These are phyloP conservation scores for Heterotis niloticus DNA, from an alignment of 2,113 vertebrate species.

Conservation along the genomic window DNA sequence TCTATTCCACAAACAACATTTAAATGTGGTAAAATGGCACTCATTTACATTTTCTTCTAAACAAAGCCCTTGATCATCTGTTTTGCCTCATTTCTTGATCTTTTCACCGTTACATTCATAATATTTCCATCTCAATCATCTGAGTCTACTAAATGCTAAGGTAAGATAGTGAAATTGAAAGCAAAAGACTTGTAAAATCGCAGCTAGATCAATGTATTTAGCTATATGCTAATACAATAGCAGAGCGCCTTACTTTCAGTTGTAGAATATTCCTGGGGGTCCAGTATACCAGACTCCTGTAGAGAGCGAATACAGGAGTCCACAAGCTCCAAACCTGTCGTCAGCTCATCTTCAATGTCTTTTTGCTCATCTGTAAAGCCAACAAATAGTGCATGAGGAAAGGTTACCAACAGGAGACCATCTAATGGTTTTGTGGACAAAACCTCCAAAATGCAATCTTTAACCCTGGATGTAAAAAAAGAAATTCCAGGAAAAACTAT, in stretches of 20 bases:
- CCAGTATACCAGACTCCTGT: conserved; percentile 94
- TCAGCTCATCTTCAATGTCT: conserved; percentile 96
- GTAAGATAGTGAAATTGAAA: too few relatives aligned
- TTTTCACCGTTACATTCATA: conserved; percentile 7
- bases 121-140: neutral
- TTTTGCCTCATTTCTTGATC: neutral
- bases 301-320: conserved; percentile 96
- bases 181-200: too few relatives aligned
- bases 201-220: neutral
- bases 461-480: neutral
- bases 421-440: neutral
- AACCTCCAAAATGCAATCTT: neutral
- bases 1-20: neutral
- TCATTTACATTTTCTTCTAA: neutral
- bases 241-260: conserved; percentile 78
- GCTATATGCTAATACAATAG: neutral
- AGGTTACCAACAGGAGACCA: conserved; percentile 6
- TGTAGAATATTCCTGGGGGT: conserved; percentile 78
- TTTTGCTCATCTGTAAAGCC: conserved; percentile 82
- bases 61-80: neutral
- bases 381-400: neutral
- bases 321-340: conserved; percentile 92
- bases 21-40: neutral
- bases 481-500: neutral
- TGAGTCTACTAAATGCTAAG: too few relatives aligned